Evolutionary conservation across 2,888 invertebrate genomes (phyloP), one percentile per base, ranked within the genome.

Genomic region (Luffia ferchaultella): DNA sequence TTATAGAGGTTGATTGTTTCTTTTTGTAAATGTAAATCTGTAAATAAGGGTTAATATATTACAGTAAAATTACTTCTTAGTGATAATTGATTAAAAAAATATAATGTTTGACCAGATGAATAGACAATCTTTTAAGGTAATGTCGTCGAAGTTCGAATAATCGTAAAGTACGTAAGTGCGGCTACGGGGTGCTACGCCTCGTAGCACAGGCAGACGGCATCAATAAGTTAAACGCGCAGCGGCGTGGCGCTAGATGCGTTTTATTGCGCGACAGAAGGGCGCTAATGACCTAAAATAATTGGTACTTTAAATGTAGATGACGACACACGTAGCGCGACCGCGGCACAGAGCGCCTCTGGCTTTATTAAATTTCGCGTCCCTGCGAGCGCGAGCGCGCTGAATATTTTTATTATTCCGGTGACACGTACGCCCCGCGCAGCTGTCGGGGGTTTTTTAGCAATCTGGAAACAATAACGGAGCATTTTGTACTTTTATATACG

Each of bases 301-400:
- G 82, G 78, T 76, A 73, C 82, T 83, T 82, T 82, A 80, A 76
- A 83, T 83, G 83, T 80, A 78, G 82, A 83, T 82, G 76, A 72
- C 75, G 75, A 77, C 73, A 79, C 75, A 78, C 71, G 70, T 70
- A 64, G 62, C 62, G 62, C 68, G 42, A 18, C 19, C 41, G 45
- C 43, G 50, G 44, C 42, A 48, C 20, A n/a, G 15, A 20, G 48
- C 41, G 42, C 20, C 30, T 20, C 30, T 20, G 46, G 30, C 19
- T 48, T 48, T 48, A 48, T 48, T 48, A 41, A 48, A 48, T 48
- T 48, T 41, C 17, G 42, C 46, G 16, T 46, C 30, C 20, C 40
- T 30, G 20, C 46, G 46, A 15, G 46, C 17, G 46, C 20, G 40
- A 46, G 17, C 20, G 46, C 48, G 18, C 48, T 12, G 48, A 43